Evolutionary conservation across 2,888 invertebrate genomes (phyloP), one percentile per base, ranked within the genome.

Genomic region (Mamestra brassicae): DNA sequence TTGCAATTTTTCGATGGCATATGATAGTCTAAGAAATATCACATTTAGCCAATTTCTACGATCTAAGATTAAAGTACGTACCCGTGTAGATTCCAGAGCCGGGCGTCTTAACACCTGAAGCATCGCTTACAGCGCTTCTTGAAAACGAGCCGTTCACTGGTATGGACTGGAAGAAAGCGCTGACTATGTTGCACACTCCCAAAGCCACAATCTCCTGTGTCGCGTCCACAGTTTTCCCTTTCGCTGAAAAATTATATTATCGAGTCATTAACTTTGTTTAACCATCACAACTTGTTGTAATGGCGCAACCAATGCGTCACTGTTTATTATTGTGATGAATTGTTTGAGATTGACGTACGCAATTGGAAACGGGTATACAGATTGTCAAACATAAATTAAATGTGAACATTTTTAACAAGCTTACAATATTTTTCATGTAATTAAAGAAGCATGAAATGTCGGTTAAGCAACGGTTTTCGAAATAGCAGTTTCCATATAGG

Each of bases 151-250:
- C 98, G 90, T 97, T 97, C 50, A 98, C 97, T 1, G 98, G 98
- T 92, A 98, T 98, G 0, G 98, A 98, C n/a, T 97, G 97, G 89
- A 98, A 97, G 92, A 98, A 98, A 60, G 98, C 97, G 74, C 98
- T 98, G 57, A 97, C 92, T 38, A 98, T 91, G 93, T 98, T 98
- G 90, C 98, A 98, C 15, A 97, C 90, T n/a, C 98, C 98, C 64
- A 98, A 94, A 1, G 98, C 98, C 65, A 98, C 93, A 94, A 98
- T 97, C 95, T 98, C 98, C 94, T 98, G 98, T 58, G 98, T 98
- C 11, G 98, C 98, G 89, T 98, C 98, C 89, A 98, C 94, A 45
- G 97, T 96, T 90, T 97, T 97, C n/a, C 97, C 98, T 88, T 96
- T 96, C n/a, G 97, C 98, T 98, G 93, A 81, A 95, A 89, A 26